A percentile compares a stretch with the other conserved stretches of the same genome.
Conservation (phyloP, 2,797 vertebrate species). For the Mallotus villosus region DNA sequence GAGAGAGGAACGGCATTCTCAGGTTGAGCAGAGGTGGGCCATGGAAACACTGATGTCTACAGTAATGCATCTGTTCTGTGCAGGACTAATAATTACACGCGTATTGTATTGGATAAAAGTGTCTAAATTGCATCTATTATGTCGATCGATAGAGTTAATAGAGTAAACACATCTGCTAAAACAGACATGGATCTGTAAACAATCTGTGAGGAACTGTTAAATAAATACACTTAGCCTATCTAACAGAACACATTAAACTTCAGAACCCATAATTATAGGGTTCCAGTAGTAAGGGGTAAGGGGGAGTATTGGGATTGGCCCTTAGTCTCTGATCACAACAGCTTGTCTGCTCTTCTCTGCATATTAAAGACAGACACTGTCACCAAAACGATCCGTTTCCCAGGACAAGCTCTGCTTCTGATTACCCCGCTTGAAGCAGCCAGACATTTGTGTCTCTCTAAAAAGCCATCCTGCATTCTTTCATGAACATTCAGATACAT, state of each 20-base stretch:
- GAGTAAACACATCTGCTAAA: too few relatives aligned
- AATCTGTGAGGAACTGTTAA: too few relatives aligned
- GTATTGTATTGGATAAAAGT: too few relatives aligned
- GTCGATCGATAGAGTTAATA: too few relatives aligned
- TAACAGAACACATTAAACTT: background rate
- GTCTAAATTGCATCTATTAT: too few relatives aligned
- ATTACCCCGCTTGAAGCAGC: background rate
- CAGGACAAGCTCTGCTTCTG: slow-evolving; percentile 13
- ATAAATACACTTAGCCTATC: too few relatives aligned
- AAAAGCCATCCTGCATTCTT: background rate
- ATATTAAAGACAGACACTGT: background rate
- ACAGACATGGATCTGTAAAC: too few relatives aligned
- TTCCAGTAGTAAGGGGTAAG: too few relatives aligned
- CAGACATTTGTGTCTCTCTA: background rate
- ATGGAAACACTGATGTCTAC: background rate
- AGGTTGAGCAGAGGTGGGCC: slow-evolving; percentile 1
- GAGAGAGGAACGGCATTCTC: slow-evolving; percentile 9
- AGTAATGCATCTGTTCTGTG: too few relatives aligned
- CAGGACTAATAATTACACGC: too few relatives aligned
- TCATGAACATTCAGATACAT: background rate
- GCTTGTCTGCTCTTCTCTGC: background rate
- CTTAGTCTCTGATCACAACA: too few relatives aligned
- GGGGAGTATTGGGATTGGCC: too few relatives aligned
- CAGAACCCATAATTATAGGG: background rate
- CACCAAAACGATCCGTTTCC: slow-evolving; percentile 25